Evolutionary conservation across 2,113 vertebrate genomes (phyloP).

Genomic region (Bubo blakistoni): DNA sequence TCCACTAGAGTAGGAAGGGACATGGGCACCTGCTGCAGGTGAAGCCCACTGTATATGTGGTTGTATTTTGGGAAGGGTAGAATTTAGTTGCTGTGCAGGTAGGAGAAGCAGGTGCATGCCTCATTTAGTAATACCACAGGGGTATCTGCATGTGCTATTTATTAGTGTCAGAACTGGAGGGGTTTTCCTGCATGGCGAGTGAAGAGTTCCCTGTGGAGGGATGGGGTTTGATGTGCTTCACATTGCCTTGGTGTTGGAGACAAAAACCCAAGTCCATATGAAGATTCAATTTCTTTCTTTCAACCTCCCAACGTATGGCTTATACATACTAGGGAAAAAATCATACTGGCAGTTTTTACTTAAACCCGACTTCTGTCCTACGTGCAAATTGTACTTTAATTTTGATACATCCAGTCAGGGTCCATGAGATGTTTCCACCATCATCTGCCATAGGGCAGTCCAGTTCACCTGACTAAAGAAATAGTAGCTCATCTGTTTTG

Average conservation of each 20-base stretch:
- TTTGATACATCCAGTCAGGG: rapidly evolving
- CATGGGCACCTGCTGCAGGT: neutral
- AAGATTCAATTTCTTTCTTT: neutral
- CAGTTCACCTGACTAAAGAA: neutral
- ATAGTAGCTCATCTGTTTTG: neutral
- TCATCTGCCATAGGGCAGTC: neutral
- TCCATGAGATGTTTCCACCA: neutral
- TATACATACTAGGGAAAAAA: neutral
- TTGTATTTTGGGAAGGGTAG: neutral
- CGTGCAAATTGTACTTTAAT: neutral
- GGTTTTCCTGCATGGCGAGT: neutral
- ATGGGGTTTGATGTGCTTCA: neutral
- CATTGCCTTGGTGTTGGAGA: neutral
- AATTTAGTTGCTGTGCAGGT: neutral
- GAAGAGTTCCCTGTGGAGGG: neutral
- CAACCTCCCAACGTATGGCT: neutral
- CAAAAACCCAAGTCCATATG: neutral
- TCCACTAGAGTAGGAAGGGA: neutral
- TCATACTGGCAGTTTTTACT: neutral
- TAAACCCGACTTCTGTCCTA: neutral
- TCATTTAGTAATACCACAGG: neutral
- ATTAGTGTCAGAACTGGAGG: neutral
- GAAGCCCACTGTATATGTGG: neutral
- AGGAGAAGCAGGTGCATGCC: neutral
- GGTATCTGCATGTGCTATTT: neutral